Evolutionary conservation across 35 echinoderm and acorn worm genomes (phyloP).

Genomic region (Patiria miniata): DNA sequence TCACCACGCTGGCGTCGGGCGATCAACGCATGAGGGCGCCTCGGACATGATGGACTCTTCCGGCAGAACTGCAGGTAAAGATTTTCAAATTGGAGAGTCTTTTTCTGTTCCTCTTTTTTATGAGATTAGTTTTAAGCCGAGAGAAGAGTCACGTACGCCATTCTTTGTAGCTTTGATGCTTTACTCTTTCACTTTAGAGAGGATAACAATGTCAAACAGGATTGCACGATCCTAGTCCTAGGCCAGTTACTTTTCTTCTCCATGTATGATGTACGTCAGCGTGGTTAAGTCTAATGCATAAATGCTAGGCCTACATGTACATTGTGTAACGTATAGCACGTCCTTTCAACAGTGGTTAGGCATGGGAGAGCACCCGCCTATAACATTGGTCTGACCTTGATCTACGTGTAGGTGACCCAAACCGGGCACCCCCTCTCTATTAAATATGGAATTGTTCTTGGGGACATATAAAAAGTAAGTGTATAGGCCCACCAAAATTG

Average conservation of each 20-base stretch:
- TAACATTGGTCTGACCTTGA: background rate
- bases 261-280: background rate
- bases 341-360: background rate
- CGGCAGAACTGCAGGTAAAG: background rate
- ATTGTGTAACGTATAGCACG: background rate
- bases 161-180: background rate
- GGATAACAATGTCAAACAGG: background rate
- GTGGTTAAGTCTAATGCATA: background rate
- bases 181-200: background rate
- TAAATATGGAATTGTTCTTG: no score
- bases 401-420: no score
- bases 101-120: background rate
- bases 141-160: background rate
- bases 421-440: no score
- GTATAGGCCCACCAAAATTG: background rate
- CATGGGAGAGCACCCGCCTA: background rate
- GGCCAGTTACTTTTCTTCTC: background rate
- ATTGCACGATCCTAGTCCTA: background rate
- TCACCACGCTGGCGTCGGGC: background rate
- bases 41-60: background rate
- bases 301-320: background rate
- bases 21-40: background rate
- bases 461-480: no score
- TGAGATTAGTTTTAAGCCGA: background rate
- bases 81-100: background rate